These are phyloP conservation scores for Aurelia coerulea DNA, from an alignment of 30 jellyfish, hydroid and myxozoan species.

Conservation along the genomic window DNA sequence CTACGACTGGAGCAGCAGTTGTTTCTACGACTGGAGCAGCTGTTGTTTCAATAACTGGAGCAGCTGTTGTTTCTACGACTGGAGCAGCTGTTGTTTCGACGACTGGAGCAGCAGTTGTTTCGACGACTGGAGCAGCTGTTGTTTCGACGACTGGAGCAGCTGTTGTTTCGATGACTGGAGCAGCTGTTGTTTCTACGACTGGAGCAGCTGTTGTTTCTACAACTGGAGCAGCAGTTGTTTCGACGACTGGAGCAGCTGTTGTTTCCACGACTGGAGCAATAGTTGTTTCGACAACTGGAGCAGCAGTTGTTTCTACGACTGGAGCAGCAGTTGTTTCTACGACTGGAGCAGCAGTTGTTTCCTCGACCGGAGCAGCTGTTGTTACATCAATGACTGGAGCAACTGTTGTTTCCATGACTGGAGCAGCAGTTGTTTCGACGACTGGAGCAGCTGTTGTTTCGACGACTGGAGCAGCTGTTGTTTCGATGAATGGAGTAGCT, in stretches of 20 bases:
- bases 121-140: conserved; percentile 29
- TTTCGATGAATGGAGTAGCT: neutral
- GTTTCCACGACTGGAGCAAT: conserved; percentile 17
- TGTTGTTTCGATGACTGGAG: conserved; percentile 31
- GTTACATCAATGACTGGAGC: conserved; percentile 22
- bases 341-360: conserved; percentile 21
- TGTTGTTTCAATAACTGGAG: conserved; percentile 29
- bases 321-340: conserved; percentile 24
- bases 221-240: conserved; percentile 23
- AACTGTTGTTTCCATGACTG: conserved; percentile 26
- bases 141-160: conserved; percentile 37
- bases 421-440: conserved; percentile 33
- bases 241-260: conserved; percentile 1
- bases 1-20: conserved; percentile 36
- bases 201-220: conserved; percentile 43
- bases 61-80: conserved; percentile 21
- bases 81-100: conserved; percentile 35
- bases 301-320: conserved; percentile 14
- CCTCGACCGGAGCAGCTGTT: conserved; percentile 11
- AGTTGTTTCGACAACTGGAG: conserved; percentile 10
- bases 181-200: conserved; percentile 9
- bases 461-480: neutral
- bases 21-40: conserved; percentile 28
- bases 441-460: conserved; percentile 27
- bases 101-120: conserved; percentile 6